A percentile compares a stretch with the other conserved stretches of the same genome.
Conservation (phyloP, 2,888 invertebrate genomes). For the Eilema griseolum region DNA sequence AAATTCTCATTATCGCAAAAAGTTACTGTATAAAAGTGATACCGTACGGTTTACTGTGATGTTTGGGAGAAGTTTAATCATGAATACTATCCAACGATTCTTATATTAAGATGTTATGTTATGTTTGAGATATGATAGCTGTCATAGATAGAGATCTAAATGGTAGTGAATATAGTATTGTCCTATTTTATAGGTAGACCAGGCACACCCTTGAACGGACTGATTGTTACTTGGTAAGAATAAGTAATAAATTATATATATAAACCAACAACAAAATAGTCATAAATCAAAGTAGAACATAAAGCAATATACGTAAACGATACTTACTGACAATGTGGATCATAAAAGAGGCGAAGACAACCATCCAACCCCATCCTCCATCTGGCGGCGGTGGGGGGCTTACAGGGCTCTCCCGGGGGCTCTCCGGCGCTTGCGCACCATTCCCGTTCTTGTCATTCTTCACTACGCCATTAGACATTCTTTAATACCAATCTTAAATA, state of each 20-base stretch:
- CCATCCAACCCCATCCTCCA: constrained; percentile 98
- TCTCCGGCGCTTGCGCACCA: constrained; percentile 63
- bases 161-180: too few relatives aligned
- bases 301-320: not conserved
- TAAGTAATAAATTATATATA: not conserved
- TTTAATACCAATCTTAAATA: constrained; percentile 35
- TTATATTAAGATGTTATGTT: too few relatives aligned
- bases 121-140: too few relatives aligned
- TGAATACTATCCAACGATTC: too few relatives aligned
- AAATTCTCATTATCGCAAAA: not conserved
- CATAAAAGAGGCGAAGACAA: constrained; percentile 98
- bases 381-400: constrained; percentile 92
- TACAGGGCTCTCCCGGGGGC: constrained; percentile 68
- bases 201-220: not conserved
- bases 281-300: not conserved
- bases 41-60: not conserved
- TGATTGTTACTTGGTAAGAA: not conserved
- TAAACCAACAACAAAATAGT: not conserved
- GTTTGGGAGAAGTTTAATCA: not conserved
- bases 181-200: too few relatives aligned
- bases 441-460: constrained; percentile 75
- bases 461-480: constrained; percentile 80
- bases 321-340: constrained; percentile 97
- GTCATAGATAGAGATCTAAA: too few relatives aligned
- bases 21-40: not conserved